phyloP scores from a whole-genome alignment of 2,113 vertebrate genomes.

The Bothrops jararaca region DNA sequence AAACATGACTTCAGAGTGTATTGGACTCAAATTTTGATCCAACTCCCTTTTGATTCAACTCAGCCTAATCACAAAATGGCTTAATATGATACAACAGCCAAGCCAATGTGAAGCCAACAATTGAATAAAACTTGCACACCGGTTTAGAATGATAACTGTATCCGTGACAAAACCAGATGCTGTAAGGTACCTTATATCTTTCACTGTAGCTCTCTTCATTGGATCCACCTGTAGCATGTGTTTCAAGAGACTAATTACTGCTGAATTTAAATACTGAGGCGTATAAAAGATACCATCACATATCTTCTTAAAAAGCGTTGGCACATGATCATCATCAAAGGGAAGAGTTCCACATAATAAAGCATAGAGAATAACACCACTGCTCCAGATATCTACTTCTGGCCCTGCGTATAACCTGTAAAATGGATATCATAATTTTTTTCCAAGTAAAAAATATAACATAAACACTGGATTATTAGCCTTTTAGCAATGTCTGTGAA shows the following conservation, averaged over 20 bases:
- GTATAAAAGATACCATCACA: slow-evolving; percentile 98
- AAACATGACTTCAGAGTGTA: neutral
- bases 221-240: slow-evolving; percentile 98
- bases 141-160: neutral
- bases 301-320: slow-evolving; percentile 99
- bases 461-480: neutral
- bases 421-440: slow-evolving; percentile 20
- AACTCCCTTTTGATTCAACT: neutral
- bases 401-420: slow-evolving; percentile 94
- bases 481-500: neutral
- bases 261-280: slow-evolving; percentile 91
- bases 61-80: neutral
- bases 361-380: slow-evolving; percentile 96
- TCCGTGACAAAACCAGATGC: neutral
- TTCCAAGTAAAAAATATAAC: neutral
- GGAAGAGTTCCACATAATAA: slow-evolving; percentile 94
- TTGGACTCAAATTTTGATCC: neutral
- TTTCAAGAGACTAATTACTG: slow-evolving; percentile 89
- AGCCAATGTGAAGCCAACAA: neutral
- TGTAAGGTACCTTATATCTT: slow-evolving; percentile 87
- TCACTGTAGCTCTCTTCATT: slow-evolving; percentile 97
- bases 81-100: neutral
- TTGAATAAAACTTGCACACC: neutral
- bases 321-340: slow-evolving; percentile 97
- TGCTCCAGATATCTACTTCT: slow-evolving; percentile 99